Percentiles rank a stretch among this genome's conserved stretches.
These are phyloP conservation scores for Drosophila paulistorum DNA, from an alignment of 1,140 invertebrate species.

Conservation along the genomic window DNA sequence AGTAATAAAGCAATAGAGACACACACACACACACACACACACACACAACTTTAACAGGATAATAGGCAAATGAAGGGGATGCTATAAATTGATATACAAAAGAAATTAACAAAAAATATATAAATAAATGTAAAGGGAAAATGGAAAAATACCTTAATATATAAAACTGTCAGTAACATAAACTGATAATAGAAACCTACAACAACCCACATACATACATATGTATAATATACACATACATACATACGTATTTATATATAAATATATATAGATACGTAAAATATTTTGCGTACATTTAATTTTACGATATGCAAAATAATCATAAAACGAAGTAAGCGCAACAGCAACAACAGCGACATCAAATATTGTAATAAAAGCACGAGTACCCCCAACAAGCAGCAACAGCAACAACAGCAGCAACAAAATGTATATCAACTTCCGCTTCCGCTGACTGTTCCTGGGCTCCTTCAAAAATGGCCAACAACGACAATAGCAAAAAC, in stretches of 20 bases:
- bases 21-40: slow-evolving; percentile 34
- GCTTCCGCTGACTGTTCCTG: slow-evolving; percentile 42
- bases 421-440: slow-evolving; percentile 63
- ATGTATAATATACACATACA: slow-evolving; percentile 23
- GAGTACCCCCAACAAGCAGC: slow-evolving; percentile 59
- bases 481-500: slow-evolving; percentile 22
- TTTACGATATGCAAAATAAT: slow-evolving; percentile 68
- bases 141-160: not conserved
- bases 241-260: slow-evolving; percentile 3
- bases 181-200: slow-evolving; percentile 27
- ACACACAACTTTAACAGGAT: slow-evolving; percentile 16
- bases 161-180: slow-evolving; percentile 7
- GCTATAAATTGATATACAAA: not conserved
- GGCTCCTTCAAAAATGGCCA: slow-evolving; percentile 20
- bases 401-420: slow-evolving; percentile 42
- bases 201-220: not conserved
- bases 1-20: slow-evolving; percentile 53
- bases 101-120: not conserved
- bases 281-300: slow-evolving; percentile 68
- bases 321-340: slow-evolving; percentile 42
- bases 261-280: slow-evolving; percentile 35
- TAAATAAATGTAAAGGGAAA: not conserved
- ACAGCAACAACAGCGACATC: slow-evolving; percentile 37
- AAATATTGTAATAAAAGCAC: slow-evolving; percentile 65
- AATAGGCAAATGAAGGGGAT: not conserved